These are phyloP conservation scores for Coenonympha arcania DNA, from an alignment of 2,888 invertebrate species.

Conservation along the genomic window DNA sequence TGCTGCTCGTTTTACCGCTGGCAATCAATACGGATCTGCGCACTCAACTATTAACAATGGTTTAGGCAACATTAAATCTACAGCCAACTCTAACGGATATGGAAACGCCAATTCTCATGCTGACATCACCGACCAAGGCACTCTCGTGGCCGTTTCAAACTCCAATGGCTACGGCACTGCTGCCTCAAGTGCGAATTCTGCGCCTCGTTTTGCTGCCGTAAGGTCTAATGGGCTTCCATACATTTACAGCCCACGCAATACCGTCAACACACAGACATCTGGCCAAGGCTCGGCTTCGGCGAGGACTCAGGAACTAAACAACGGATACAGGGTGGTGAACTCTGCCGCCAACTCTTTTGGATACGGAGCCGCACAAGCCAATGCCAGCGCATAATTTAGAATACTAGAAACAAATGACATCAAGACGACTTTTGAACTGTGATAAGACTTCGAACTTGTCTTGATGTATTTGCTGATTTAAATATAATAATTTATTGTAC, in stretches of 20 bases:
- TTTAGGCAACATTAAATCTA: conserved; percentile 24
- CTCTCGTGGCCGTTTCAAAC: conserved; percentile 25
- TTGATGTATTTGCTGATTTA: conserved; percentile 57
- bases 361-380: conserved; percentile 49
- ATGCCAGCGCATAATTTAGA: conserved; percentile 43
- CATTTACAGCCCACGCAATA: conserved; percentile 37
- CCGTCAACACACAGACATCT: conserved; percentile 42
- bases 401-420: conserved; percentile 47
- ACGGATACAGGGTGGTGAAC: conserved; percentile 48
- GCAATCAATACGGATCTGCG: conserved; percentile 28
- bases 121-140: conserved; percentile 26
- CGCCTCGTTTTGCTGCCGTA: conserved; percentile 9
- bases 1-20: conserved; percentile 34
- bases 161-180: conserved; percentile 36
- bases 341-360: conserved; percentile 46
- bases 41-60: conserved; percentile 28
- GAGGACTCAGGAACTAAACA: conserved; percentile 41
- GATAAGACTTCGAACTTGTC: conserved; percentile 52
- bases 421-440: conserved; percentile 53
- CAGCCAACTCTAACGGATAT: conserved; percentile 28
- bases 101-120: conserved; percentile 24
- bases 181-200: conserved; percentile 32
- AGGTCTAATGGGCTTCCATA: conserved; percentile 9
- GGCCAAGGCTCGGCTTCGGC: conserved; percentile 50
- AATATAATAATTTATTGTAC: conserved; percentile 38